Conservation (phyloP, 2,113 vertebrate genomes). For the Aphelocoma coerulescens region DNA sequence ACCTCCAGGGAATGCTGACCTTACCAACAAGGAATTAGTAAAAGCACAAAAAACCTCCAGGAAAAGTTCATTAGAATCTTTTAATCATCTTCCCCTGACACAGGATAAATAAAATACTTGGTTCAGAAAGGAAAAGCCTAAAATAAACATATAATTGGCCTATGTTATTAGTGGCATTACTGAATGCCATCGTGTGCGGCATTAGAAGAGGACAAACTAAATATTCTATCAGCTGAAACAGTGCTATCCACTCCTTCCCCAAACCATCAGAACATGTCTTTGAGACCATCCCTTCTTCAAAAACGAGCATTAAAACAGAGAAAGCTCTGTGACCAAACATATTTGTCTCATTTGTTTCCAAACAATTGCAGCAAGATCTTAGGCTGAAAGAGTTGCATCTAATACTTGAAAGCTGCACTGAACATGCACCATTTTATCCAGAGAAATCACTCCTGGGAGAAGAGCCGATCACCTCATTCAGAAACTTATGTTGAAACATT, state of each 20-base stretch:
- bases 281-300: not conserved
- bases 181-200: not conserved
- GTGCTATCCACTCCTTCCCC: accelerated
- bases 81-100: not conserved
- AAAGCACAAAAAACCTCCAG: not conserved
- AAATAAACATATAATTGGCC: not conserved
- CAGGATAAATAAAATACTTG: not conserved
- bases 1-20: not conserved
- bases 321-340: not conserved
- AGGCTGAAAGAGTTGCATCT: not conserved
- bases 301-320: accelerated
- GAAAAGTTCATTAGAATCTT: not conserved
- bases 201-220: not conserved
- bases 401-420: not conserved
- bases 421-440: not conserved
- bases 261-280: not conserved
- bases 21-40: not conserved
- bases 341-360: not conserved
- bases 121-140: not conserved
- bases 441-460: not conserved
- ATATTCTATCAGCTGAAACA: not conserved
- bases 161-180: not conserved
- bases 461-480: not conserved
- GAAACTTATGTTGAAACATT: not conserved
- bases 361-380: not conserved